phyloP scores from a whole-genome alignment of 2,888 invertebrate genomes.

The Electrophaes corylata region DNA sequence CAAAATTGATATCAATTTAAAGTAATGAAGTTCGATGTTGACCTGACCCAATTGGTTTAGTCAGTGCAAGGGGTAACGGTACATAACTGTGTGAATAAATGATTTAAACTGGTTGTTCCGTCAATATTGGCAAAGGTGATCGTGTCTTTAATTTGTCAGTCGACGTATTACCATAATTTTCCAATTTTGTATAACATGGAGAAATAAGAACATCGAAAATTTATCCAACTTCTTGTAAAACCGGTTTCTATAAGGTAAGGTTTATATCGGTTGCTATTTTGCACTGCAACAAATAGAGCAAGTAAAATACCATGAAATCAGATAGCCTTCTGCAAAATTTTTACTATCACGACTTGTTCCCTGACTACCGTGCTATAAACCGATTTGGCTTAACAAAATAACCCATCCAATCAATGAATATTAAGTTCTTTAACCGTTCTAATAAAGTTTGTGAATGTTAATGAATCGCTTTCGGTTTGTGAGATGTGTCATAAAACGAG shows the following conservation, averaged over 20 bases:
- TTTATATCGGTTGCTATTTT: neutral
- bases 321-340: no score
- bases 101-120: conserved; percentile 26
- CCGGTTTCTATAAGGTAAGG: conserved; percentile 4
- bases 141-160: conserved; percentile 31
- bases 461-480: conserved; percentile 78
- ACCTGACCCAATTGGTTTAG: conserved; percentile 33
- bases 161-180: conserved; percentile 30
- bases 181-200: conserved; percentile 29
- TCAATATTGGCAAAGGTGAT: conserved; percentile 31
- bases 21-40: conserved; percentile 36
- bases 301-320: neutral
- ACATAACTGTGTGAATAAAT: conserved; percentile 29
- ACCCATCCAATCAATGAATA: conserved; percentile 51
- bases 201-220: conserved; percentile 25
- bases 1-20: conserved; percentile 38
- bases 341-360: neutral
- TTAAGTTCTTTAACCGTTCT: conserved; percentile 57
- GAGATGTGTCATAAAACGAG: conserved; percentile 83
- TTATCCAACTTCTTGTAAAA: conserved; percentile 6
- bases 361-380: conserved; percentile 28
- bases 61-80: conserved; percentile 28
- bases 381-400: conserved; percentile 29
- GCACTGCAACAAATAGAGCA: neutral
- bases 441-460: conserved; percentile 82